Base-by-base conservation (phyloP, 2,888 invertebrate genomes). In the Ectemnius lituratus region DNA sequence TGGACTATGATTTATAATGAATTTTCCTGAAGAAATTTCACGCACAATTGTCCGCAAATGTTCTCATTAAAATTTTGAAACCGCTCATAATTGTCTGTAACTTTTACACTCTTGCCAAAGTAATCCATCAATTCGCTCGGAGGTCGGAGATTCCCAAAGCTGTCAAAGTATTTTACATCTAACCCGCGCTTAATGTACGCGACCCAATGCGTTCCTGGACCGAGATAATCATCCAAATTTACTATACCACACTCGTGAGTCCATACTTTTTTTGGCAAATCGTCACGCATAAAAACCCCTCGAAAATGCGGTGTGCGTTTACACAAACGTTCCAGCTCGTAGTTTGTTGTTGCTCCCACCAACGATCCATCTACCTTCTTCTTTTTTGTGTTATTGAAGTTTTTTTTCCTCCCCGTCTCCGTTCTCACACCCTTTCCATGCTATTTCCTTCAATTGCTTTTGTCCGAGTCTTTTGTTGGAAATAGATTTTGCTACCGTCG, bases 141-240 rank as follows among this genome's bases (percentile, higher is more conserved):
- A 16, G 64, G 56, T n/a, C 16, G 64, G 18, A 56, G 64, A 8
- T 64, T 64, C 5, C 64, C 57, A 5, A 64, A 64, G 16, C 28
- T 27, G 23, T 63, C 52, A 23, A 63, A 63, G 6, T 52, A 16
- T 52, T 61, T 46, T 14, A 52, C 52, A 16, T 14, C 5, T 6
- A 5, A 4, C 14, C 16, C n/a, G 3, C 13, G 14, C 6, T 52
- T 16, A 16, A n/a, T 13, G 13, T 52, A 52, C 14, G 52, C 16
- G 16, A 14, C 4, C 52, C 52, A 52, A 52, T 52, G 52, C 13
- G 52, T 52, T 52, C 52, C 13, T 14, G 52, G n/a, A 8, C 52
- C 52, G 5, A 14, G 6, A 2, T 6, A 14, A 6, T 14, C n/a
- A 13, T 52, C 52, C 52, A 52, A 14, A 52, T 52, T 52, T 1